Base-by-base conservation (phyloP, 2,888 invertebrate genomes). In the Nemurella pictetii region DNA sequence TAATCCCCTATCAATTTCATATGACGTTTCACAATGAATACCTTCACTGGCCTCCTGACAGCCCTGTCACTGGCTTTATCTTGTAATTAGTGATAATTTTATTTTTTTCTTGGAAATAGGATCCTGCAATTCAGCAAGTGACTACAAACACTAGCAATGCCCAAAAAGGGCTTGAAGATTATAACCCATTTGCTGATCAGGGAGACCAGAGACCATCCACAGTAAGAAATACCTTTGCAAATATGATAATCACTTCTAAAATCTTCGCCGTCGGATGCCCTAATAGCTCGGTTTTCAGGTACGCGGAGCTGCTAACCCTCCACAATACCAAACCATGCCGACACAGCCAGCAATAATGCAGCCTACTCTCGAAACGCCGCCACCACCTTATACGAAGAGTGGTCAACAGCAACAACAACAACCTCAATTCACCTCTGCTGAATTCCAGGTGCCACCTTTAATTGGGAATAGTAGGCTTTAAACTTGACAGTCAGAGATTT, bases 41-140 rank as follows among this genome's bases (percentile, higher is more conserved):
- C 55, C 9, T 2, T 78, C 20, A 74, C 28, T 78, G 78, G 29
- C 78, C 12, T 78, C 5, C 27, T 75, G 29, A 5, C 29, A 9
- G 27, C 5, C 74, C n/a, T 26, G 29, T 27, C 27, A 26, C 27
- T 27, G 75, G 2, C 75, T 29, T 75, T 7, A 25, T n/a, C 29
- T 73, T 83, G 82, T 84, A 29, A 27, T 85, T 84, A 15, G 12
- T 74, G 83, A 28, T 20, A 55, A 20, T 55, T 2, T 55, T 3
- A 55, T 55, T 2, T 55, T 55, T 12, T 20, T 55, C 20, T 15
- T 20, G 55, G 55, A 55, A 2, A 91, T 92, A 99, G 98, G 99
- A 99, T 92, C 99, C 99, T 75, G 94, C 98, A 84, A 96, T 99
- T 86, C 96, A 96, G 91, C 96, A 97, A 92, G 97, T 97, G 75